Evolutionary conservation across 1,140 invertebrate genomes (phyloP), one percentile per base, ranked within the genome.

Genomic region (Vanessa atalanta): DNA sequence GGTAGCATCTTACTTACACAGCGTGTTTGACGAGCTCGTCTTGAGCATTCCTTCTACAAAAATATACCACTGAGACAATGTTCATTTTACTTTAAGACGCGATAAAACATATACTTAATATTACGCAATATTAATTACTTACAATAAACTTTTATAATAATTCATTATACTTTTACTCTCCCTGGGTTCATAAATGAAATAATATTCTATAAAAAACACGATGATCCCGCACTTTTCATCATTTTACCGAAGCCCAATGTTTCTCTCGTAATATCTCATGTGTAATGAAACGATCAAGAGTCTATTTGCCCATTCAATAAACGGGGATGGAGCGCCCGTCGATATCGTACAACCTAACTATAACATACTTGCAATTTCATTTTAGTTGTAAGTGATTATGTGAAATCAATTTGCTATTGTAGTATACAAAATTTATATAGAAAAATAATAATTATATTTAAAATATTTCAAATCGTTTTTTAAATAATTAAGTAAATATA

Each of bases 301-400:
- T 67, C 65, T 67, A 53, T 67, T 67, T 67, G 65, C 65, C 48
- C 65, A 67, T 67, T 67, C 48, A 67, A 67, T 51, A 67, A 67
- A 67, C 65, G 51, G 15, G 48, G 48, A 51, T 67, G 23, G 65
- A 67, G 65, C 65, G 51, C 50, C 51, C 31, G 51, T 67, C 65
- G 50, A 53, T 67, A 53, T 67, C 47, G 48, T 51, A 67, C 26
- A 37, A 67, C 16, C 50, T 67, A 15, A 51, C 47, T 67, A 55
- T 16, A 16, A 23, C 14, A 7, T 53, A 55, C n/a, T 7, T 20
- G n/a, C 51, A 11, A 20, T n/a, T 53, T 16, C 7, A 23, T 55
- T 55, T n/a, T 16, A 16, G 9, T 3, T 11, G 16, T 55, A 16
- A 9, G n/a, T 55, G 0, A 16, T 55, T n/a, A 55, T 43, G 7